phyloP scores from a whole-genome alignment of 2,888 invertebrate genomes.

The Hoplodrina blanda region DNA sequence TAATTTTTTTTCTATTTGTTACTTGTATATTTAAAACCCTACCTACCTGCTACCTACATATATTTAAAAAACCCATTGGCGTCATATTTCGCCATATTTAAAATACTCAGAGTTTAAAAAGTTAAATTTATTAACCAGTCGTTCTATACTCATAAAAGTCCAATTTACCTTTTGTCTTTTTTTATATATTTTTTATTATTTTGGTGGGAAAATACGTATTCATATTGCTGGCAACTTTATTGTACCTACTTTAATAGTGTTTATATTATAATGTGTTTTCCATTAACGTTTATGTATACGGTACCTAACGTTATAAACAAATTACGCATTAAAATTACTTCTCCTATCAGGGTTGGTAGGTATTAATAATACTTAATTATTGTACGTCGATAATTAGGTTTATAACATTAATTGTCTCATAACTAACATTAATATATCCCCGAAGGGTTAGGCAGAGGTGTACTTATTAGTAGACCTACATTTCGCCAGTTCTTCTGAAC shows the following conservation, averaged over 20 bases:
- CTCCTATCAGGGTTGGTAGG: constrained; percentile 14
- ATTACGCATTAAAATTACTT: constrained; percentile 13
- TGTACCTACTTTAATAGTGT: not conserved
- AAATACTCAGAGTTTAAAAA: no score
- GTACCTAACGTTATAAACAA: constrained; percentile 15
- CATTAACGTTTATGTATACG: not conserved
- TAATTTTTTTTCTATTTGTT: no score
- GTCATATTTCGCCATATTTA: no score
- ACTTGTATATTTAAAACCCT: no score
- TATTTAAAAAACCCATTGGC: no score
- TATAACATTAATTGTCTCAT: not conserved
- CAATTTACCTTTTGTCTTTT: not conserved
- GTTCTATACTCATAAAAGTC: not conserved
- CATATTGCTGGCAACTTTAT: constrained; percentile 12
- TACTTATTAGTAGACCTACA: no score
- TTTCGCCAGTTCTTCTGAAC: no score
- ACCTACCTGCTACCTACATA: no score
- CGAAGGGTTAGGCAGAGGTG: no score
- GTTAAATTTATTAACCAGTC: not conserved
- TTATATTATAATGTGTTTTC: constrained; percentile 25
- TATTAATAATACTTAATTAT: constrained; percentile 11
- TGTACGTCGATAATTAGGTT: constrained; percentile 12
- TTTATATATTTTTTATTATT: not conserved
- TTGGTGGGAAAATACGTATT: not conserved
- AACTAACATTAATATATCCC: not conserved